Evolutionary conservation across 1,140 invertebrate genomes (phyloP), one percentile per base, ranked within the genome.

Genomic region (Bombus confusus): DNA sequence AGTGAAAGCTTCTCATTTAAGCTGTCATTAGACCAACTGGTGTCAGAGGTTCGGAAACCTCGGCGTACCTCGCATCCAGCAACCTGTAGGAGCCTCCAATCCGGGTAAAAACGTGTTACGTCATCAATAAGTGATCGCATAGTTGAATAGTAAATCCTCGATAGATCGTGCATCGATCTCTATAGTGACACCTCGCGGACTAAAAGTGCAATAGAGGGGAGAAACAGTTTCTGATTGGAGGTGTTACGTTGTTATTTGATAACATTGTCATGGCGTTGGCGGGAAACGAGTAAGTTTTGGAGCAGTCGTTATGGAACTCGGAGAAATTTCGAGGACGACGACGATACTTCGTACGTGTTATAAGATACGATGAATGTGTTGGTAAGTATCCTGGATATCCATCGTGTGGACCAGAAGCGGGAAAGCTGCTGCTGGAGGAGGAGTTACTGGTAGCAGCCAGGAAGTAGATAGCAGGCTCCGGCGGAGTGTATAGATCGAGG

Each of bases 21-120:
- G 37, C 59, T 71, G 80, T 78, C 68, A 31, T 66, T 76, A 28
- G 47, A 73, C 75, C 75, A 72, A 43, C 43, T 43, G 25, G 43
- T 52, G 43, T 6, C 12, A 43, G 3, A 62, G 31, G 59, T 80
- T 66, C 37, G 10, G 39, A 41, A 41, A 37, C 28, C 3, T 39
- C 37, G 37, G 1, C 52, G 31, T 37, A 41, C 18, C 57, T 13
- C 18, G 52, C 72, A 31, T 74, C 18, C n/a, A 59, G 72, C 88
- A 83, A 89, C 80, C 87, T 89, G 88, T 89, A 80, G 88, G 80
- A 86, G 85, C 71, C 37, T n/a, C n/a, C 37, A 64, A n/a, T 31
- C 18, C 66, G 62, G 47, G 59, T 62, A 80, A 66, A 66, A 41
- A 80, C 69, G 68, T 41, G 71, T 66, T 64, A 41, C 39, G 37